Evolutionary conservation across 1,140 invertebrate species (phyloP).

Genomic region (Calliphora vicina): DNA sequence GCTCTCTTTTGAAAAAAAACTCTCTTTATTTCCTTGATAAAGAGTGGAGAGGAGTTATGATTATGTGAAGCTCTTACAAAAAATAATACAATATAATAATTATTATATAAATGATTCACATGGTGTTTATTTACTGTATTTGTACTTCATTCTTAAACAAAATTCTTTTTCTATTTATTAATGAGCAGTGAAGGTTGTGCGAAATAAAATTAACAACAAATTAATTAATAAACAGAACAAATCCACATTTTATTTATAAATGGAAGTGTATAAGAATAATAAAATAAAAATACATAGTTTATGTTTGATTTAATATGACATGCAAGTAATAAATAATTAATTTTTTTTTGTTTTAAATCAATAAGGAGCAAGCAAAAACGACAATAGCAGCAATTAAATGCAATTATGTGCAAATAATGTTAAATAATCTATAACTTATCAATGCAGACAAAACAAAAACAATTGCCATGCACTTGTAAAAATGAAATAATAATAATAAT

Average conservation of each 20-base stretch:
- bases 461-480: neutral
- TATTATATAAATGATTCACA: constrained; percentile 7
- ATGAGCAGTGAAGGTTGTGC: neutral
- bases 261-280: neutral
- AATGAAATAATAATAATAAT: neutral
- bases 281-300: neutral
- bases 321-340: neutral
- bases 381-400: neutral
- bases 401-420: neutral
- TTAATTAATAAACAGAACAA: neutral
- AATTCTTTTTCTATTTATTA: neutral
- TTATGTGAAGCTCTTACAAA: too few species aligned
- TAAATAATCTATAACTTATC: neutral
- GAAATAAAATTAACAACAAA: neutral
- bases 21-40: neutral
- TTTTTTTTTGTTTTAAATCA: neutral
- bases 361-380: too few species aligned
- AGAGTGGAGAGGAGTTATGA: neutral
- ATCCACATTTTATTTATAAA: neutral
- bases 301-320: neutral
- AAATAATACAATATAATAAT: neutral
- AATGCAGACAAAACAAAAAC: neutral
- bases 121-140: neutral
- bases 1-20: neutral
- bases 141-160: neutral